Conservation (phyloP, 2,113 vertebrate genomes). For the Misgurnus mizolepis region DNA sequence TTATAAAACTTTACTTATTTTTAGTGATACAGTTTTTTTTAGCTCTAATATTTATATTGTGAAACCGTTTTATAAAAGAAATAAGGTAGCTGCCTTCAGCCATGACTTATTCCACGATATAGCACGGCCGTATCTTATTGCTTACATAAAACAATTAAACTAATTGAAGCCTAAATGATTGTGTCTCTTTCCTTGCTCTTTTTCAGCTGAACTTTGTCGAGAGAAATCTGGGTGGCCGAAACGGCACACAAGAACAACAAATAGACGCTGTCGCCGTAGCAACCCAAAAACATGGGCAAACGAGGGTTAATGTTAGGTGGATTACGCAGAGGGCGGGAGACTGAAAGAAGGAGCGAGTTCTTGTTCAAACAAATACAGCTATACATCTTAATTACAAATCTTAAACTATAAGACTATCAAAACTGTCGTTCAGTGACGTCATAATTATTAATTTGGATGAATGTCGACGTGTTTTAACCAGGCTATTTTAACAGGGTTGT, state of each 20-base stretch:
- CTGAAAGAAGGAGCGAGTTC: slow-evolving; percentile 19
- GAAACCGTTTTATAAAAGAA: too few relatives aligned
- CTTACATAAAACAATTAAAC: too few relatives aligned
- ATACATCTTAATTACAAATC: neutral
- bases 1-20: too few relatives aligned
- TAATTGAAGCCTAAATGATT: neutral
- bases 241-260: slow-evolving; percentile 68
- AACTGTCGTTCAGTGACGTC: neutral
- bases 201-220: slow-evolving; percentile 75
- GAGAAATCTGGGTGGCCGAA: slow-evolving; percentile 77
- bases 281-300: slow-evolving; percentile 69
- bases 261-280: slow-evolving; percentile 64
- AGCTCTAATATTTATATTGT: too few relatives aligned
- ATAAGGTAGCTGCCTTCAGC: too few relatives aligned
- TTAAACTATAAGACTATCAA: neutral
- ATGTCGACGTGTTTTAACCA: neutral
- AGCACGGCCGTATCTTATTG: too few relatives aligned
- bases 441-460: slow-evolving; percentile 4
- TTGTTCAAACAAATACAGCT: neutral
- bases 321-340: neutral
- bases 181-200: neutral
- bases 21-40: too few relatives aligned
- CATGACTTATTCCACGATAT: too few relatives aligned
- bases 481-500: neutral
- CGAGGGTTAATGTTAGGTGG: slow-evolving; percentile 56